A percentile compares a stretch with the other conserved stretches of the same genome.
Evolutionary conservation across 2,888 invertebrate species (phyloP).

Genomic region (Clanis bilineata): DNA sequence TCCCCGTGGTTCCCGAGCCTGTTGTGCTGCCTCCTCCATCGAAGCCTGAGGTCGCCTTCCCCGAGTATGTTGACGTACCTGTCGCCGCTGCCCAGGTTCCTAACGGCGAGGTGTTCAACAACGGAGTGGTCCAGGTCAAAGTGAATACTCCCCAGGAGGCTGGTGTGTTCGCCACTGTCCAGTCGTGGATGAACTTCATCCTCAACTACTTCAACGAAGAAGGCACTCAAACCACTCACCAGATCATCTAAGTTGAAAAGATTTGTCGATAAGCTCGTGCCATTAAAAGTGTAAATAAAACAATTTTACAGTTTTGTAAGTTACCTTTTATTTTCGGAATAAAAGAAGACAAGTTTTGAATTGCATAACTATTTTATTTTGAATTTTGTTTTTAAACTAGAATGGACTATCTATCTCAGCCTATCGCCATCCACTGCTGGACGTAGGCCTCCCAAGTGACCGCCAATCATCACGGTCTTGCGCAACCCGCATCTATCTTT

Average conservation of each 20-base stretch:
- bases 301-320: background rate
- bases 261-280: background rate
- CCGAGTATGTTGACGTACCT: conserved; percentile 26
- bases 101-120: conserved; percentile 56
- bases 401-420: too few species aligned
- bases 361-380: too few species aligned
- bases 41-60: conserved; percentile 27
- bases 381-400: too few species aligned
- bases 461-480: too few species aligned
- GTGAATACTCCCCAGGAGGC: conserved; percentile 51
- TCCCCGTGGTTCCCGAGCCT: conserved; percentile 23
- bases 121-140: conserved; percentile 55
- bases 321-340: background rate
- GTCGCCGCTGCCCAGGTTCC: conserved; percentile 29
- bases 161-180: conserved; percentile 50
- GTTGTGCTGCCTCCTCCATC: conserved; percentile 26
- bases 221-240: conserved; percentile 47
- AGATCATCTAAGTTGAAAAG: conserved; percentile 49
- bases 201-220: conserved; percentile 60
- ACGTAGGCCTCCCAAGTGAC: too few species aligned
- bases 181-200: conserved; percentile 60
- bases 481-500: too few species aligned
- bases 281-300: conserved; percentile 12
- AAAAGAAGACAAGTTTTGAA: too few species aligned
- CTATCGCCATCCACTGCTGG: too few species aligned